These are phyloP conservation scores for Poeciliopsis prolifica DNA, from an alignment of 2,113 vertebrate species.

Conservation along the genomic window DNA sequence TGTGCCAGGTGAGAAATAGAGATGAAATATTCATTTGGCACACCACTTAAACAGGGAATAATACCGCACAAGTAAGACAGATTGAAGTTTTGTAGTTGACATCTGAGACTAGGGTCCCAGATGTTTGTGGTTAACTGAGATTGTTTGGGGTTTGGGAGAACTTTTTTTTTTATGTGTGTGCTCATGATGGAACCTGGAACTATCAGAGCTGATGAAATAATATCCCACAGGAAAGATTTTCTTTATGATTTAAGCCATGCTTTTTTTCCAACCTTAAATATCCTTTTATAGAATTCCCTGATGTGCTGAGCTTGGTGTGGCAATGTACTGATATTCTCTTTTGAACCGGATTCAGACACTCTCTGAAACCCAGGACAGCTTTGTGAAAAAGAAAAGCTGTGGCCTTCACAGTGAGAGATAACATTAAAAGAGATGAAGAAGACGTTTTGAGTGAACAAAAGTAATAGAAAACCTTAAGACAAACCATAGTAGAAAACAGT, in stretches of 20 bases:
- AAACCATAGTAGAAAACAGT: constrained; percentile 9
- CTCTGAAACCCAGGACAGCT: constrained; percentile 26
- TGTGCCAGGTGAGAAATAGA: constrained; percentile 64
- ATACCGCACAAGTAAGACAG: constrained; percentile 5
- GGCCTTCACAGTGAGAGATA: constrained; percentile 37
- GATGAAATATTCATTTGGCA: constrained; percentile 61
- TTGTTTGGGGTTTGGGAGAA: constrained; percentile 9
- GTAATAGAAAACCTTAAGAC: constrained; percentile 15
- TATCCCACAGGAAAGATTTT: constrained; percentile 16
- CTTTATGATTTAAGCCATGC: constrained; percentile 8
- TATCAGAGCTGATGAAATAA: background rate
- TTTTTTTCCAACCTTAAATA: constrained; percentile 24
- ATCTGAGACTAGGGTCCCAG: constrained; percentile 6
- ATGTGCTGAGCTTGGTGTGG: constrained; percentile 23
- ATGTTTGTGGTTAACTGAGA: constrained; percentile 24
- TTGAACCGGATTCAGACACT: constrained; percentile 16
- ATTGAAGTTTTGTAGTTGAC: constrained; percentile 16
- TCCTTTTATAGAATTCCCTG: constrained; percentile 8
- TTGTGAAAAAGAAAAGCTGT: constrained; percentile 15
- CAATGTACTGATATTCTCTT: constrained; percentile 18
- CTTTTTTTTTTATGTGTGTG: constrained; percentile 16
- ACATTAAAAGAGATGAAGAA: background rate
- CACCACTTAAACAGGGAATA: constrained; percentile 37
- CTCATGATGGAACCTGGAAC: constrained; percentile 10
- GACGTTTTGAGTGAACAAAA: constrained; percentile 22